phyloP scores from a whole-genome alignment of 2,888 invertebrate genomes.

The Thelaira solivaga region DNA sequence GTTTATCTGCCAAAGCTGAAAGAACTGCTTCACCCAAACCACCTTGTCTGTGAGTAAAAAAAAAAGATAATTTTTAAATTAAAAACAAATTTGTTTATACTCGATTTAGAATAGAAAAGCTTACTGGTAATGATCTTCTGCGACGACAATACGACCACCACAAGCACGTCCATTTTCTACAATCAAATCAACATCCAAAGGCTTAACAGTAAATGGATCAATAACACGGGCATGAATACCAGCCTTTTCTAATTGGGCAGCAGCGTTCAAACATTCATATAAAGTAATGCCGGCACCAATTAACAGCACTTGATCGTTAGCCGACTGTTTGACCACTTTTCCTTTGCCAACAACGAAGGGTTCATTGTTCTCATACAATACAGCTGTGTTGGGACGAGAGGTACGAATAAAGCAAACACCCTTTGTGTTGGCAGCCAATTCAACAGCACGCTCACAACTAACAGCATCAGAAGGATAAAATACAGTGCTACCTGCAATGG shows the following conservation, averaged over 20 bases:
- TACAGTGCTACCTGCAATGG: conserved; percentile 88
- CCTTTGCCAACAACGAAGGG: conserved; percentile 87
- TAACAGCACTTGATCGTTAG: conserved; percentile 88
- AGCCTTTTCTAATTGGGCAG: conserved; percentile 83
- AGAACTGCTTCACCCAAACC: conserved; percentile 97
- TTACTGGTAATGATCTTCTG: conserved; percentile 98
- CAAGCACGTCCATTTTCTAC: conserved; percentile 86
- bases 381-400: conserved; percentile 91
- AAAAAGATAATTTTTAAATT: background rate
- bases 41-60: conserved; percentile 79
- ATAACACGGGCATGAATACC: conserved; percentile 89
- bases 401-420: conserved; percentile 98
- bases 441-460: conserved; percentile 94
- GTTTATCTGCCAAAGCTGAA: conserved; percentile 85
- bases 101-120: conserved; percentile 78
- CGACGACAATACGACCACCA: conserved; percentile 90
- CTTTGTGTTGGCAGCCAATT: conserved; percentile 95
- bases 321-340: conserved; percentile 86
- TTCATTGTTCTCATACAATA: conserved; percentile 92
- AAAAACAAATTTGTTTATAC: background rate
- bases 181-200: conserved; percentile 89
- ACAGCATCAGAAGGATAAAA: conserved; percentile 96
- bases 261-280: conserved; percentile 92
- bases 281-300: conserved; percentile 97
- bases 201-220: conserved; percentile 98